Conservation (phyloP, 1,140 invertebrate genomes). For the Ips nitidus region DNA sequence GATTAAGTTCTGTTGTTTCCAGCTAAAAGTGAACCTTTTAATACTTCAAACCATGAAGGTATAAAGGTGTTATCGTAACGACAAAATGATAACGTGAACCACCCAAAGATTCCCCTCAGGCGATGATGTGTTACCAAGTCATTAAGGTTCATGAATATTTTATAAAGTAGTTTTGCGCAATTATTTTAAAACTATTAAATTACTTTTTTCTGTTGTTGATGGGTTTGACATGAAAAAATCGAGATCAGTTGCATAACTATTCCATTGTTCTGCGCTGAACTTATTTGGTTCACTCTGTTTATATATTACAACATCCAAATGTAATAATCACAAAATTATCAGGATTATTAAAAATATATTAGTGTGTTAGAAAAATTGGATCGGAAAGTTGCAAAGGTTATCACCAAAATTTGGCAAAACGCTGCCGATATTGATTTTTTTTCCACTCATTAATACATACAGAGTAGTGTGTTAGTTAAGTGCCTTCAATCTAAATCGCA, state of each 20-base stretch:
- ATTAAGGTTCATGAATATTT: slow-evolving; percentile 39
- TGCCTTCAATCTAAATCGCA: neutral
- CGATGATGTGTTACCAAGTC: slow-evolving; percentile 35
- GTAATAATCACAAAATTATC: neutral
- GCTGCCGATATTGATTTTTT: slow-evolving; percentile 28
- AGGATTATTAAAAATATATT: slow-evolving; percentile 3
- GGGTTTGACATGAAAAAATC: slow-evolving; percentile 1
- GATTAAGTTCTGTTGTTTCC: neutral
- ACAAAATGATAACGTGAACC: neutral
- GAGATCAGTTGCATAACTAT: neutral
- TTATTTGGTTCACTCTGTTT: neutral
- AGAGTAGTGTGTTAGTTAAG: neutral
- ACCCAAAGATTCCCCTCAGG: neutral
- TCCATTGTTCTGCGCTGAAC: neutral
- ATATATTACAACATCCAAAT: neutral
- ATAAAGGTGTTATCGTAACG: neutral
- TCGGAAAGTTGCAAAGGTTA: slow-evolving; percentile 27
- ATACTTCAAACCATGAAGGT: neutral
- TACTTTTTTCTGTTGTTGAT: slow-evolving; percentile 12
- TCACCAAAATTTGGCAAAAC: slow-evolving; percentile 7
- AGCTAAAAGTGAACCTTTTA: neutral
- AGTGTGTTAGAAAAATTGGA: slow-evolving; percentile 20
- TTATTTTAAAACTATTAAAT: slow-evolving; percentile 26
- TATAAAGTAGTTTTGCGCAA: slow-evolving; percentile 27
- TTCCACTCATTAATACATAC: neutral